A percentile compares a stretch with the other conserved stretches of the same genome.
phyloP scores from a whole-genome alignment of 2,888 invertebrate species.

The Synanthedon tipuliformis region DNA sequence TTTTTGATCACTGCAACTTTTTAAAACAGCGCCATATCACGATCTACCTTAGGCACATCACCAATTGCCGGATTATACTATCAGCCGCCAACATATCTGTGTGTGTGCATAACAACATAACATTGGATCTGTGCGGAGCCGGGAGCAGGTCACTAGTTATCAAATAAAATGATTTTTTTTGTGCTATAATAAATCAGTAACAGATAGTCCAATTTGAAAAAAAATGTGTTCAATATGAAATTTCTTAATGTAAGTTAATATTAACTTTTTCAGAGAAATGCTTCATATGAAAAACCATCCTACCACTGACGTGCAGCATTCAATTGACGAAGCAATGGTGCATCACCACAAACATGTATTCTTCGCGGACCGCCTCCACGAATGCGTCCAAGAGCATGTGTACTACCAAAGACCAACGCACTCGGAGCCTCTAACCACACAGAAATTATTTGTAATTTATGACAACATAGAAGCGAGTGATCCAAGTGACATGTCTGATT shows the following conservation, averaged over 20 bases:
- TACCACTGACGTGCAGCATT: constrained; percentile 54
- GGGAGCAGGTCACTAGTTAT: not conserved
- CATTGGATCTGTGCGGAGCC: too few relatives aligned
- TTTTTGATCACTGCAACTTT: too few relatives aligned
- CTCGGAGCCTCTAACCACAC: constrained; percentile 70
- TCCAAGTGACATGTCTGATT: constrained; percentile 71
- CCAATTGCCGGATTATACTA: too few relatives aligned
- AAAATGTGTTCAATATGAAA: not conserved
- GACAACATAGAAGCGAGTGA: constrained; percentile 80
- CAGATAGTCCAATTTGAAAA: not conserved
- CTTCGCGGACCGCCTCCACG: constrained; percentile 77
- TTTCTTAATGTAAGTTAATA: not conserved
- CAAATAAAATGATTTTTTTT: not conserved
- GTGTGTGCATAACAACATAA: too few relatives aligned
- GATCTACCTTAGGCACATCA: too few relatives aligned
- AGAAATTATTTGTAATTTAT: constrained; percentile 76
- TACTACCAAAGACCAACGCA: constrained; percentile 52
- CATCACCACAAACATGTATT: constrained; percentile 74
- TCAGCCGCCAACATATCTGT: too few relatives aligned
- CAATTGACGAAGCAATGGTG: constrained; percentile 63
- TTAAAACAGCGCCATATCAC: too few relatives aligned
- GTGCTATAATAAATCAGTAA: not conserved
- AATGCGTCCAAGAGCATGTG: constrained; percentile 73
- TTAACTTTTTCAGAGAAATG: constrained; percentile 62
- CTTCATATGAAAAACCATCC: constrained; percentile 59